Evolutionary conservation across 92 coral and sea anemone genomes (phyloP), one percentile per base, ranked within the genome.

Genomic region (Siderastrea siderea): DNA sequence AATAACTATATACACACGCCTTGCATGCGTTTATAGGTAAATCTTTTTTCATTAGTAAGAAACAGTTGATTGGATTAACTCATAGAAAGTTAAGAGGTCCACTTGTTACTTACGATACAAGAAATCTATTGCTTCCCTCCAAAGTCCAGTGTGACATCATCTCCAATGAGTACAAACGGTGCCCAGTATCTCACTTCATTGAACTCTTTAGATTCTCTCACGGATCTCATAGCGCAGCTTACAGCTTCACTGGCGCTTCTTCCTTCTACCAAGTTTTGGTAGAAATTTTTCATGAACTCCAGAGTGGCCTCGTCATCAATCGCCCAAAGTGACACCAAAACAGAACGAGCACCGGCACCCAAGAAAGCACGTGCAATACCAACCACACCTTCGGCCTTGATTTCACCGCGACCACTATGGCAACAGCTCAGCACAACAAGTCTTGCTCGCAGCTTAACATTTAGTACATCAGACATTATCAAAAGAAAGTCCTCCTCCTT

Each of bases 71-170:
- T 26, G 38, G 38, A 26, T 26, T 26, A 26, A 26, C 38, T 26
- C 38, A 26, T 26, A 26, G 38, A 26, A 26, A n/a, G n/a, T n/a
- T n/a, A n/a, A 26, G 38, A 26, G 38, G 38, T 26, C 38, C 38
- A 26, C 38, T 26, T 26, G 38, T 26, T 55, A 3, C 5, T 10
- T 55, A 7, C 10, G 2, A 55, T 55, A 13, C 5, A 5, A 61
- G 6, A 14, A 61, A 1, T 16, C 14, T 1, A 13, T 61, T 14
- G n/a, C 66, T 14, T 12, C 26, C 38, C 4, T 5, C 66, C 66
- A 61, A 61, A 61, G 13, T 61, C 66, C 66, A 61, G 66, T 14
- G 66, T 49, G 79, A 74, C 79, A 61, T 74, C 79, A 51, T 74
- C 79, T 38, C 79, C 79, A 19, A 61, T 61, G 66, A 61, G 66